These are phyloP conservation scores for Burhinus oedicnemus DNA, from an alignment of 2,113 vertebrate genomes.

Conservation along the genomic window DNA sequence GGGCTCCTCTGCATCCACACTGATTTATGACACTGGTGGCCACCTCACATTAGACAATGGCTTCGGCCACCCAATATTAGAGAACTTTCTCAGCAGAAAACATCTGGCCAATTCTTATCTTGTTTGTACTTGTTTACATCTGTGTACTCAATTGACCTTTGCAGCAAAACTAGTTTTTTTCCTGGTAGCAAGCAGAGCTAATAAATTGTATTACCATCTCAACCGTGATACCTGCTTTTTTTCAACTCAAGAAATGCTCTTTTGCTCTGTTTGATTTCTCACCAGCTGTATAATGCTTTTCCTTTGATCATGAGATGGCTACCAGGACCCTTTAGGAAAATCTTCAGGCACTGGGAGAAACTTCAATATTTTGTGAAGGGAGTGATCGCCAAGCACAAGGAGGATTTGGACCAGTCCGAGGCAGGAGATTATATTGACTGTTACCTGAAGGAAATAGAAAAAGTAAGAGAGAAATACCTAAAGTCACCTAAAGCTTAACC, in stretches of 20 bases:
- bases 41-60: neutral
- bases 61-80: neutral
- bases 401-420: constrained; percentile 70
- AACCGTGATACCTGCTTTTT: neutral
- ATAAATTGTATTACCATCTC: neutral
- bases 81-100: neutral
- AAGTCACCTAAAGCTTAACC: neutral
- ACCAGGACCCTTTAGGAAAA: constrained; percentile 78
- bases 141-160: neutral
- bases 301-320: constrained; percentile 80
- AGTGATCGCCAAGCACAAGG: constrained; percentile 76
- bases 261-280: constrained; percentile 11
- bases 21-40: neutral
- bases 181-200: neutral
- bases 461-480: constrained; percentile 65
- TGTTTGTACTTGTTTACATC: neutral
- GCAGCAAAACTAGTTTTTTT: neutral
- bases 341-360: constrained; percentile 61
- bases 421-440: constrained; percentile 84
- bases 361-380: constrained; percentile 68
- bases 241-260: neutral
- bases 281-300: constrained; percentile 77
- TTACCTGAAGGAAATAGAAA: constrained; percentile 83
- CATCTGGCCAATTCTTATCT: neutral
- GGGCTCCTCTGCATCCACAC: neutral